Evolutionary conservation across 2,113 vertebrate species (phyloP).

Genomic region (Cettia cetti): DNA sequence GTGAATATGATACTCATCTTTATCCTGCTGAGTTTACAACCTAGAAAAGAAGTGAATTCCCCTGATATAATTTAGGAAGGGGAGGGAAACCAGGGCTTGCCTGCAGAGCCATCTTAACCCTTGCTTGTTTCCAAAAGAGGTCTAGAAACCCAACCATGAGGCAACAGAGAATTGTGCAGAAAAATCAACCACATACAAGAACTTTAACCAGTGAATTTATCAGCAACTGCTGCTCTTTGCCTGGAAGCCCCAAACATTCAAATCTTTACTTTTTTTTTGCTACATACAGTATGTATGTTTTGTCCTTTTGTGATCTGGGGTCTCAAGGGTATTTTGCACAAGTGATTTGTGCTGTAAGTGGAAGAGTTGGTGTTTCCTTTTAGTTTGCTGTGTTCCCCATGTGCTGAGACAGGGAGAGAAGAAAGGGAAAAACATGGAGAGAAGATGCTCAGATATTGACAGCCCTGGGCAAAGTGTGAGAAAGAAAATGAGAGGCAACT

Average conservation of each 20-base stretch:
- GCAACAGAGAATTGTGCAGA: not conserved
- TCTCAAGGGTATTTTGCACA: not conserved
- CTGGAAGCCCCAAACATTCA: not conserved
- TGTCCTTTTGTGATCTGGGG: not conserved
- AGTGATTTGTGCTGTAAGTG: not conserved
- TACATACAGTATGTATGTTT: not conserved
- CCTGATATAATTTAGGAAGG: not conserved
- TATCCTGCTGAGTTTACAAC: not conserved
- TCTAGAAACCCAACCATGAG: not conserved
- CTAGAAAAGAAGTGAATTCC: not conserved
- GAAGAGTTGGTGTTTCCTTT: not conserved
- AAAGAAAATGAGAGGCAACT: not conserved
- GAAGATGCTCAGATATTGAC: not conserved
- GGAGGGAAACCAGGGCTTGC: not conserved
- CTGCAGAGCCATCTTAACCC: not conserved
- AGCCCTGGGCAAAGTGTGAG: not conserved
- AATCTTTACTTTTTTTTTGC: not conserved
- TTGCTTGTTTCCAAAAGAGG: not conserved
- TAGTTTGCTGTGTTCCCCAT: not conserved
- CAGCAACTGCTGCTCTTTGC: not conserved
- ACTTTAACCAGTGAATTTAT: not conserved
- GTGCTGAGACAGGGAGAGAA: not conserved
- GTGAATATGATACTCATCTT: not conserved
- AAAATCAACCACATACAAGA: not conserved
- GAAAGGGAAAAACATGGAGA: not conserved